Conservation (phyloP, 92 coral and sea anemone species). For the Bergia puertoricense region DNA sequence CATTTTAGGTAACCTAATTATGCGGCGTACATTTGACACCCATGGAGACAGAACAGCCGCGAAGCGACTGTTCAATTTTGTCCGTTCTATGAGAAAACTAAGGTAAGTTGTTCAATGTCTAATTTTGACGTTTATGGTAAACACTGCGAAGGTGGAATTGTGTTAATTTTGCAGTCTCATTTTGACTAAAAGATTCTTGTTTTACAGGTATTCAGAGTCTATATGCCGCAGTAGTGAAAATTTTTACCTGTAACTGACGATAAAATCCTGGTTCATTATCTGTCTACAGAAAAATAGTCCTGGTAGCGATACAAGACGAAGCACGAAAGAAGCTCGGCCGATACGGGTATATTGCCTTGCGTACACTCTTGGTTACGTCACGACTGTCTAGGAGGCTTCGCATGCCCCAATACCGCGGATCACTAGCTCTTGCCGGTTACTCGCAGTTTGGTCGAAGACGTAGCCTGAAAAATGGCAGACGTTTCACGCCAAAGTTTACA, state of each 20-base stretch:
- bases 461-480: conserved; percentile 11
- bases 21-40: conserved; percentile 33
- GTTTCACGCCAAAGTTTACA: conserved; percentile 19
- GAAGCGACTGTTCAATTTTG: not conserved
- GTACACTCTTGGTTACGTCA: not conserved
- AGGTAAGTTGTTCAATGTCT: not conserved
- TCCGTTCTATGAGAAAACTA: conserved; percentile 20
- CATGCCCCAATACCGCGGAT: not conserved
- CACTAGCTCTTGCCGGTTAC: conserved; percentile 19
- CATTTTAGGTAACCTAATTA: conserved; percentile 4
- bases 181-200: too few species aligned
- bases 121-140: not conserved
- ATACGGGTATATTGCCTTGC: not conserved
- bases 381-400: not conserved
- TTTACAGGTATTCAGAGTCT: not conserved
- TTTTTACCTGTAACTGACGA: not conserved
- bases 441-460: not conserved
- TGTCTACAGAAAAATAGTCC: conserved; percentile 25
- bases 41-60: not conserved
- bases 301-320: conserved; percentile 26
- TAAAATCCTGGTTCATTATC: not conserved
- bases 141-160: too few species aligned
- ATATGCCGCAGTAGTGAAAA: not conserved
- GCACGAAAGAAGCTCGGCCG: not conserved
- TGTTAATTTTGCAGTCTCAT: not conserved